Percentiles rank a stretch among this genome's conserved stretches.
Evolutionary conservation across 2,113 vertebrate genomes (phyloP).

Genomic region (Natator depressus): DNA sequence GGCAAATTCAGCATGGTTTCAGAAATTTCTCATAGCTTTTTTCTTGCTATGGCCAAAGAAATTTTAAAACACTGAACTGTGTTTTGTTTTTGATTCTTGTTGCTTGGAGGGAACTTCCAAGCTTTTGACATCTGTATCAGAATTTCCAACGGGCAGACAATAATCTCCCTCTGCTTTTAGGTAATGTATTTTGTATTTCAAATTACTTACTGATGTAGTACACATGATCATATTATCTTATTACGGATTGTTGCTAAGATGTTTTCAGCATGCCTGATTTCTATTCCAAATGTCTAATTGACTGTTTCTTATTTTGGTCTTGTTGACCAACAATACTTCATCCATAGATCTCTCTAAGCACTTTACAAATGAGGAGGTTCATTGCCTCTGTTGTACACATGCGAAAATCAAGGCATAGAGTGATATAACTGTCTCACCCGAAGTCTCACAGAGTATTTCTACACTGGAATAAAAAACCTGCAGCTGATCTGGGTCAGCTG

Average conservation of each 20-base stretch:
- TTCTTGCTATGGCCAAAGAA: accelerated
- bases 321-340: neutral
- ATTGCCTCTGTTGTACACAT: neutral
- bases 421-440: neutral
- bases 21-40: neutral
- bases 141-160: neutral
- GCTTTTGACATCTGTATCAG: neutral
- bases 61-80: neutral
- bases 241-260: neutral
- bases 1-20: neutral
- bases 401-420: neutral
- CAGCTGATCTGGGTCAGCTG: neutral
- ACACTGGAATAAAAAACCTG: neutral
- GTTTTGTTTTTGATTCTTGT: neutral
- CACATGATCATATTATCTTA: neutral
- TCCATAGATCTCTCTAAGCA: neutral
- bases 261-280: neutral
- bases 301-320: neutral
- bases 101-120: neutral
- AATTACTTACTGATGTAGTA: neutral
- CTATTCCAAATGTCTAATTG: neutral
- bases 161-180: neutral
- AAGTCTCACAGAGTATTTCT: neutral
- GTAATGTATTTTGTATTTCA: neutral
- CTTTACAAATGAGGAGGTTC: neutral